phyloP scores from a whole-genome alignment of 2,797 vertebrate species.

The Vespertilio murinus region DNA sequence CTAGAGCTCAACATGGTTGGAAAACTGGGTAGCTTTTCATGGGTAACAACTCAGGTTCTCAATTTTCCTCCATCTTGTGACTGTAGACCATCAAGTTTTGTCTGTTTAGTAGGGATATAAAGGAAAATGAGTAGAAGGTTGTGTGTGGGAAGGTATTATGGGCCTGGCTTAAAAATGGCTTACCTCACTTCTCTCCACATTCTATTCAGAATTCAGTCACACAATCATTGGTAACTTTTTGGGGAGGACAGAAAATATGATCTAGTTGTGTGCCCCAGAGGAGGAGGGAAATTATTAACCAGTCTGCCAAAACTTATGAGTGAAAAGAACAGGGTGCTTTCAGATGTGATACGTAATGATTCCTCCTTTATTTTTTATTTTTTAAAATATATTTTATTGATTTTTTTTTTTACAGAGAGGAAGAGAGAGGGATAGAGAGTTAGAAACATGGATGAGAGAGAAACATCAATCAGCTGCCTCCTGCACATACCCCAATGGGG shows the following conservation, averaged over 20 bases:
- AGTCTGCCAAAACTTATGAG: background rate
- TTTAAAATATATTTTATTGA: no score
- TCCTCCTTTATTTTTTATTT: no score
- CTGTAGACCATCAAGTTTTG: background rate
- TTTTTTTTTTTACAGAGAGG: no score
- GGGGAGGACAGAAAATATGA: background rate
- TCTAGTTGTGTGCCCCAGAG: background rate
- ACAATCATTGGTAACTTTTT: background rate
- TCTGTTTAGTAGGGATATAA: background rate
- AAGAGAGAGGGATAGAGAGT: no score
- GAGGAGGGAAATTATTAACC: background rate
- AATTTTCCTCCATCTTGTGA: background rate
- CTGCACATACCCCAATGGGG: no score
- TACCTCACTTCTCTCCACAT: background rate
- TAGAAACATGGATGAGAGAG: no score
- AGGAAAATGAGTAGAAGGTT: background rate
- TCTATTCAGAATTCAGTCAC: background rate
- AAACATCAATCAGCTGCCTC: no score
- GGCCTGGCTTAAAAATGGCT: background rate
- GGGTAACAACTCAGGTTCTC: background rate
- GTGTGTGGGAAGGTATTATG: background rate
- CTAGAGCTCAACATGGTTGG: background rate
- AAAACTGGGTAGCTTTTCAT: background rate
- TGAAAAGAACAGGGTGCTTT: background rate
- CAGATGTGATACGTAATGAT: background rate